A percentile compares a stretch with the other conserved stretches of the same genome.
These are phyloP conservation scores for Petrolisthes manimaculis DNA, from an alignment of 2,888 invertebrate species.

Conservation along the genomic window DNA sequence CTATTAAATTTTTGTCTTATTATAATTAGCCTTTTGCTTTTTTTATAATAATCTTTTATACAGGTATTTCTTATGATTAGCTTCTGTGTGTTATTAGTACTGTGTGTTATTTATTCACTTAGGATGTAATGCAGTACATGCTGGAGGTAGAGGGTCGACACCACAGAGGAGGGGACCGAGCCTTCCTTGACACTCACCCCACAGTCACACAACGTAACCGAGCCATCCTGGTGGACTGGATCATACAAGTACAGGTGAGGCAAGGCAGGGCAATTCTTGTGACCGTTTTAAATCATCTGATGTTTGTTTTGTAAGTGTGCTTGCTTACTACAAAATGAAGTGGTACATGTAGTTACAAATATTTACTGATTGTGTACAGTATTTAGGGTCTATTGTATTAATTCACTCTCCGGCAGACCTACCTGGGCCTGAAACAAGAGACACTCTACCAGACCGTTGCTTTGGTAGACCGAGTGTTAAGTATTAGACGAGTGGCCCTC, in stretches of 20 bases:
- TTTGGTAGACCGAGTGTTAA: slow-evolving; percentile 42
- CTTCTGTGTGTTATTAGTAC: no score
- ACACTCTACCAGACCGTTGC: slow-evolving; percentile 36
- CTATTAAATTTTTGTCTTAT: no score
- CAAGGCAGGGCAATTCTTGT: no score
- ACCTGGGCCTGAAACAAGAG: slow-evolving; percentile 38
- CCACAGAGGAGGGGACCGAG: neutral
- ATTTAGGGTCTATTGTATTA: no score
- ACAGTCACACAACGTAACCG: slow-evolving; percentile 30
- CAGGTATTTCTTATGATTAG: no score
- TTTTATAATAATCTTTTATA: no score
- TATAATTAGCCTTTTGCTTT: no score
- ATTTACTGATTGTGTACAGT: no score
- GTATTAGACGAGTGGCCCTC: slow-evolving; percentile 4
- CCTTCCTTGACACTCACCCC: slow-evolving; percentile 36
- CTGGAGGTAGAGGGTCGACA: slow-evolving; percentile 37
- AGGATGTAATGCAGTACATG: slow-evolving; percentile 48
- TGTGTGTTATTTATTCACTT: neutral
- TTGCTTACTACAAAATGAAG: no score
- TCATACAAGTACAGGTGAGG: slow-evolving; percentile 43
- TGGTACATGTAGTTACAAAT: no score
- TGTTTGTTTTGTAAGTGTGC: no score
- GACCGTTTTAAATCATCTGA: no score
- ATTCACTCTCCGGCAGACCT: slow-evolving; percentile 12
- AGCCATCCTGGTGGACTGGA: slow-evolving; percentile 48